Evolutionary conservation across 2,888 invertebrate genomes (phyloP).

Genomic region (Margaritifera margaritifera): DNA sequence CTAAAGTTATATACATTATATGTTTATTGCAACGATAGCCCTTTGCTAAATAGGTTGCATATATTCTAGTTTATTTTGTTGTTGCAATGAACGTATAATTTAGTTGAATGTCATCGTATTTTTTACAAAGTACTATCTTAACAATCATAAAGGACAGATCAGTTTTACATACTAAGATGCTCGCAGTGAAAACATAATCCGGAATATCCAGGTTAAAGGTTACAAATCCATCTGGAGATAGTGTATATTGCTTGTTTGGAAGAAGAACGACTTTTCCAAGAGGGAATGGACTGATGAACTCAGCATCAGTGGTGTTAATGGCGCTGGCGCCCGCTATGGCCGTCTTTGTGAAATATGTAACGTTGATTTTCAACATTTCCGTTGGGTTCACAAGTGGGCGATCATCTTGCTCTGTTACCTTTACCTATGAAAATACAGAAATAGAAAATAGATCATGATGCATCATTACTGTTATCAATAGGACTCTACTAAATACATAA

Average conservation of each 20-base stretch:
- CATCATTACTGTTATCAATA: too few species aligned
- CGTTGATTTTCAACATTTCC: constrained; percentile 25
- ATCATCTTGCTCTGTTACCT: constrained; percentile 44
- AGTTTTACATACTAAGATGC: constrained; percentile 29
- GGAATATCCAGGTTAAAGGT: constrained; percentile 35
- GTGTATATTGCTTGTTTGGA: constrained; percentile 9
- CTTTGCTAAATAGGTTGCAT: too few species aligned
- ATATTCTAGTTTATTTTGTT: too few species aligned
- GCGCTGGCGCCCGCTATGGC: neutral
- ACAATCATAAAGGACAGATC: neutral
- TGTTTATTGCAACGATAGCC: too few species aligned
- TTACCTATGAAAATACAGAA: constrained; percentile 31
- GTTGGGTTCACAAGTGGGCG: constrained; percentile 34
- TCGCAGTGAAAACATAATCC: constrained; percentile 26
- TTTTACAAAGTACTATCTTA: too few species aligned
- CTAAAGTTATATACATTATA: too few species aligned
- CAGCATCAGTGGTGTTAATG: constrained; percentile 1
- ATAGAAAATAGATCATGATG: too few species aligned
- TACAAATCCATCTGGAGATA: constrained; percentile 29
- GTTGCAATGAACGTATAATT: too few species aligned
- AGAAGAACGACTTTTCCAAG: constrained; percentile 19
- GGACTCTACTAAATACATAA: too few species aligned
- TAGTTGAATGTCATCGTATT: too few species aligned
- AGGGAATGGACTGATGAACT: constrained; percentile 24
- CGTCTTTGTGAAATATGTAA: constrained; percentile 41